Conservation (phyloP, 2,797 vertebrate species). For the Mallotus villosus region DNA sequence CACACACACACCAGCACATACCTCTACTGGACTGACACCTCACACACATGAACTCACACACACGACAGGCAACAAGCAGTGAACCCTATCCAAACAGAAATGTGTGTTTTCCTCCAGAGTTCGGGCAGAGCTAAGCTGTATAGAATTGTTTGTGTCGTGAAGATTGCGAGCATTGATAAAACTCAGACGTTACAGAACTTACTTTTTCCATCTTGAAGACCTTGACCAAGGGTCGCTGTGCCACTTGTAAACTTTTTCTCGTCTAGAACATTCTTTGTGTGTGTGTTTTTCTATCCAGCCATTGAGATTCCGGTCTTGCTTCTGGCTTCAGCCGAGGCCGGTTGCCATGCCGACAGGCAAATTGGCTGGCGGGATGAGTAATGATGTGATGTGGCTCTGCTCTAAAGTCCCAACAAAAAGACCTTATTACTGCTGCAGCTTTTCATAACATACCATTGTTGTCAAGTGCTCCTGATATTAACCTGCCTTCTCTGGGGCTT, state of each 20-base stretch:
- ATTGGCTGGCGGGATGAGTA: conserved; percentile 82
- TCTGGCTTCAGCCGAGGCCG: conserved; percentile 71
- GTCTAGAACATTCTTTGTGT: conserved; percentile 64
- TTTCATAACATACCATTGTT: conserved; percentile 80
- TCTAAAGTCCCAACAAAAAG: conserved; percentile 82
- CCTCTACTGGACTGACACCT: conserved; percentile 38
- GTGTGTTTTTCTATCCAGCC: conserved; percentile 52
- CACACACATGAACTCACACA: conserved; percentile 31
- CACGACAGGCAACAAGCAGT: conserved; percentile 29
- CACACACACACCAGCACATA: conserved; percentile 51
- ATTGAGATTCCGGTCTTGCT: conserved; percentile 83
- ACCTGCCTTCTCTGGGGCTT: conserved; percentile 73
- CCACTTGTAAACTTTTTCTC: conserved; percentile 69
- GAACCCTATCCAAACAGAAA: background rate
- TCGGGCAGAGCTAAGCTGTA: background rate
- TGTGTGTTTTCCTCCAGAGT: background rate
- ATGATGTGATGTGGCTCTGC: conserved; percentile 79
- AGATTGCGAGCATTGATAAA: background rate
- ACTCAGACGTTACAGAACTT: too few species aligned
- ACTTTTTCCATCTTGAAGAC: conserved; percentile 19
- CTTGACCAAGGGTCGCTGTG: conserved; percentile 39
- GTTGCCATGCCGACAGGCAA: conserved; percentile 81
- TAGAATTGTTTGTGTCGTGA: background rate
- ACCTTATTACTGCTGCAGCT: conserved; percentile 79
- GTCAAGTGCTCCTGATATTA: conserved; percentile 82